Evolutionary conservation across 2,888 invertebrate species (phyloP).

Genomic region (Drosophila robusta): DNA sequence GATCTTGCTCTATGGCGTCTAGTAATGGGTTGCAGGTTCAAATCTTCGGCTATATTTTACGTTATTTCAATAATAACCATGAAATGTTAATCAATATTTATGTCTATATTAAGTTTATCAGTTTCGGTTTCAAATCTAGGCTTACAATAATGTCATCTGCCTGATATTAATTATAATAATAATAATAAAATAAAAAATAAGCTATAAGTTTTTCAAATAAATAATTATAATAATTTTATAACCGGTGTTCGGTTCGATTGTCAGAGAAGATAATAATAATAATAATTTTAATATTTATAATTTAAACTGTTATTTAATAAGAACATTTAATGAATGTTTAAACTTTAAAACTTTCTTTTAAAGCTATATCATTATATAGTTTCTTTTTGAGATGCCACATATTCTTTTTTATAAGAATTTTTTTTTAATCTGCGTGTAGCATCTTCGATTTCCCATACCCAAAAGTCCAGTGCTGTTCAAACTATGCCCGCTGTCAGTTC

Average conservation of each 20-base stretch:
- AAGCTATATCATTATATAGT: too few species aligned
- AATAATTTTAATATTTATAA: too few species aligned
- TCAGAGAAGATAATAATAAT: not conserved
- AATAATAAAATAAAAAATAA: too few species aligned
- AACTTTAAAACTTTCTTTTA: too few species aligned
- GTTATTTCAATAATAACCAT: not conserved
- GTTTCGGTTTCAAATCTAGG: not conserved
- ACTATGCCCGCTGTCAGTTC: not conserved
- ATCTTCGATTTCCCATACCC: not conserved
- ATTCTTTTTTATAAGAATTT: too few species aligned
- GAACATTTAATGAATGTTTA: too few species aligned
- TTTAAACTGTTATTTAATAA: too few species aligned
- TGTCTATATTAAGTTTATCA: not conserved
- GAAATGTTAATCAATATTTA: not conserved
- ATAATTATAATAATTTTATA: too few species aligned
- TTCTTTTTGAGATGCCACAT: too few species aligned
- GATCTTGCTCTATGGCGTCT: conserved; percentile 6
- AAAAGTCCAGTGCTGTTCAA: not conserved
- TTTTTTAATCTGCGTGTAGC: not conserved
- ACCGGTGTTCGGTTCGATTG: not conserved
- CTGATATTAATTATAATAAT: too few species aligned
- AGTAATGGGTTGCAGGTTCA: not conserved
- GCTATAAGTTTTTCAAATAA: too few species aligned
- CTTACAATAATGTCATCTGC: too few species aligned
- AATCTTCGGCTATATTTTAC: not conserved